phyloP scores from a whole-genome alignment of 2,797 vertebrate species.

The Miopithecus talapoin region DNA sequence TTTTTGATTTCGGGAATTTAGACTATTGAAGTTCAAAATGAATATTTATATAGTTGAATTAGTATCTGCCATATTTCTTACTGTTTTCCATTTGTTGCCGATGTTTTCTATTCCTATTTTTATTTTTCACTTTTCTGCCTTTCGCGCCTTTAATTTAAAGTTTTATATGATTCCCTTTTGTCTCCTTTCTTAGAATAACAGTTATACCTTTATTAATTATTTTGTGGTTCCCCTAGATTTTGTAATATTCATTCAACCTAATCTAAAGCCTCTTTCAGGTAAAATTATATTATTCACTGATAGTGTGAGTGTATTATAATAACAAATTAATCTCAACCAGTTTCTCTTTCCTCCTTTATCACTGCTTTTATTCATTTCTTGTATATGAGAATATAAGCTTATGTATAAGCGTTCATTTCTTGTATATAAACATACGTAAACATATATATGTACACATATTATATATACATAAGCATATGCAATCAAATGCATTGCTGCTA shows the following conservation, averaged over 20 bases:
- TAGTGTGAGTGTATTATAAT: background rate
- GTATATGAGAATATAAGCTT: background rate
- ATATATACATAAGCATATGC: background rate
- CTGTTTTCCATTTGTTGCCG: background rate
- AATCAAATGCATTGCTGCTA: background rate
- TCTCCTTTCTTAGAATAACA: background rate
- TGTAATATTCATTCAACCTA: background rate
- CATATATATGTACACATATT: background rate
- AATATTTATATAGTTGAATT: background rate
- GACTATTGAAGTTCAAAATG: background rate
- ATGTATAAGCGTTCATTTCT: background rate
- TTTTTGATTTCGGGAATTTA: background rate
- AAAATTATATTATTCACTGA: background rate
- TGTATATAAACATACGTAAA: background rate
- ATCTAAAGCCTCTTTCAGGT: background rate
- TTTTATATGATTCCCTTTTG: background rate
- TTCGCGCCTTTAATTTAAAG: background rate
- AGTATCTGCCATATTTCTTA: no score
- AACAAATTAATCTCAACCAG: background rate
- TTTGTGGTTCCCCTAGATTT: background rate
- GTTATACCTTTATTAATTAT: background rate
- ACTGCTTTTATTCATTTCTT: background rate
- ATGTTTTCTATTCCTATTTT: background rate
- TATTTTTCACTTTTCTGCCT: background rate
- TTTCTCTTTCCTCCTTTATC: background rate